Base-by-base conservation (phyloP, 1,140 invertebrate genomes). In the Thaumetopoea pityocampa region DNA sequence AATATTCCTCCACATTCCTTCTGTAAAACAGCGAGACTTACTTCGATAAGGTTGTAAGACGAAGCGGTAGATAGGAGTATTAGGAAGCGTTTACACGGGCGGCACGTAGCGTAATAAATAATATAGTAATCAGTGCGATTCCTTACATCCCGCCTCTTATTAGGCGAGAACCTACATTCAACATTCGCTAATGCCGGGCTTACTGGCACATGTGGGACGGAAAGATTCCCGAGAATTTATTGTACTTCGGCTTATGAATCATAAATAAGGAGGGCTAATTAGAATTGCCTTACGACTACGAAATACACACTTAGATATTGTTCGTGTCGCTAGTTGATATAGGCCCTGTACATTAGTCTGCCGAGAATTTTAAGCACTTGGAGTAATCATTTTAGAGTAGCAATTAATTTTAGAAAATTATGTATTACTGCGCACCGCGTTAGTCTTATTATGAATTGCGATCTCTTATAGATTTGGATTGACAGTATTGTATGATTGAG, bases 81-180 rank as follows among this genome's bases (percentile, higher is more conserved):
- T 79, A 79, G 62, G 72, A 69, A 76, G 63, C 72, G 72, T 78
- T 77, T 78, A 78, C 78, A 79, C 63, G 65, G 62, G 52, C 60
- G 67, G 71, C 79, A 80, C 78, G 78, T 82, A 82, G 64, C 41
- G 73, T 78, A 80, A 82, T 80, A 83, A 83, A 83, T 83, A 83
- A 83, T 80, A 74, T 74, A 80, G 76, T 83, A 83, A 83, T 82
- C 78, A 82, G 78, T 58, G 72, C 66, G 65, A 80, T 80, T 78
- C 78, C 78, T 83, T 78, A 78, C 76, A 82, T 82, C 78, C 76
- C 71, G 65, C 51, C 62, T 72, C 76, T 82, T 80, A 74, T 80
- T 77, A 82, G 78, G 63, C 65, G 74, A 65, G 71, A 67, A 70
- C 73, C 71, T 76, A 80, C 78, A 80, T 78, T 78, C 76, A 83